phyloP scores from a whole-genome alignment of 2,113 vertebrate genomes.

The Stercorarius parasiticus region DNA sequence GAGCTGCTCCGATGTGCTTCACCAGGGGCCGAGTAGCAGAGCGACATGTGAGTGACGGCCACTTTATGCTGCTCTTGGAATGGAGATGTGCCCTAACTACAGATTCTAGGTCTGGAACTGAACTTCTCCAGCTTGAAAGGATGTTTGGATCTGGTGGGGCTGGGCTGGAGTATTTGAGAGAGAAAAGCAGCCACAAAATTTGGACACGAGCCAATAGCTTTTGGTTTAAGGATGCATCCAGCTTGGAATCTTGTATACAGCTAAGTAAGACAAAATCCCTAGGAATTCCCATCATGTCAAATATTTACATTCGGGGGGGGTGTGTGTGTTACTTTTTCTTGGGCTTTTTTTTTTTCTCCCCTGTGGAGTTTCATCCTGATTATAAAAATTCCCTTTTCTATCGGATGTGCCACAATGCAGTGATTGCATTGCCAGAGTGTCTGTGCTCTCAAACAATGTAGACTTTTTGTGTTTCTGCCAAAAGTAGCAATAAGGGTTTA shows the following conservation, averaged over 20 bases:
- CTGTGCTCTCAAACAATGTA: slow-evolving; percentile 42
- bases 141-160: not conserved
- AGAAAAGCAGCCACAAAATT: not conserved
- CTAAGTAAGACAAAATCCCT: not conserved
- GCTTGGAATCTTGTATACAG: not conserved
- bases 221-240: slow-evolving; percentile 38
- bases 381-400: not conserved
- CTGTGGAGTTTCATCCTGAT: not conserved
- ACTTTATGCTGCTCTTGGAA: not conserved
- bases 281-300: not conserved
- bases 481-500: slow-evolving; percentile 9
- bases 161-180: not conserved
- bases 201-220: slow-evolving; percentile 22
- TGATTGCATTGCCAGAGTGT: slow-evolving; percentile 18
- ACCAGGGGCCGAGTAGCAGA: not conserved
- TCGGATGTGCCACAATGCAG: slow-evolving; percentile 13
- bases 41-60: not conserved
- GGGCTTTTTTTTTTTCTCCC: not conserved
- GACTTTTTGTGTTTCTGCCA: slow-evolving; percentile 31
- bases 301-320: not conserved
- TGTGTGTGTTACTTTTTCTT: not conserved
- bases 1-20: not conserved
- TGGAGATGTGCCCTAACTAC: not conserved
- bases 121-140: not conserved
- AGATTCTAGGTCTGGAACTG: not conserved